Evolutionary conservation across 2,888 invertebrate genomes (phyloP), one percentile per base, ranked within the genome.

Genomic region (Spisula subtruncata): DNA sequence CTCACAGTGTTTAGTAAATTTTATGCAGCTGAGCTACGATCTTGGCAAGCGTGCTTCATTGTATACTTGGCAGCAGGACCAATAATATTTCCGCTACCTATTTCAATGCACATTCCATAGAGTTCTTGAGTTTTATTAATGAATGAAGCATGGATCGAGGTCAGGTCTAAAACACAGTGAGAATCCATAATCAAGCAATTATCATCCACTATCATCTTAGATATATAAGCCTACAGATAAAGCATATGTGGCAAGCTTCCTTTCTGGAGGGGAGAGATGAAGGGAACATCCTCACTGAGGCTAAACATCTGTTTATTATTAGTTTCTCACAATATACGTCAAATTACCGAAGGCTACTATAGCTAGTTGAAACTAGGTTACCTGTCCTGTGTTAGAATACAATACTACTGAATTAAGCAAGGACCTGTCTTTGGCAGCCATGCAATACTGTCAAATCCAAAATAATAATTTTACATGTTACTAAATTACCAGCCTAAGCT

Each of bases 161-260:
- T 85, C 85, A 85, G 85, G 85, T 75, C 80, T 85, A 80, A 85
- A 85, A 85, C 80, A 75, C 71, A 79, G 85, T 56, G 80, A 85
- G 85, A 85, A 85, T 85, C 85, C 79, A 85, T 85, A 80, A 85
- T 56, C 80, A 79, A 75, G 54, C 54, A 80, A 85, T 85, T 85
- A 85, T 85, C 85, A 80, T n/a, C 56, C 85, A 35, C 79, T 80
- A 85, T 85, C 85, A 56, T 85, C 80, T 48, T 80, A 79, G 85
- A 85, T 80, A 79, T 85, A 82, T 85, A 80, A 71, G 35, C 18
- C 56, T 48, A 80, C 71, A 29, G 71, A 71, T 16, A 48, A 35
- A 84, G 84, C 56, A 85, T 56, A 54, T 85, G 85, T 71, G 16
- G 18, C 32, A 20, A 80, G 56, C 80, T 85, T 85, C 85, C 85